Conservation (phyloP, 2,888 invertebrate genomes). For the Mechanitis mazaeus region DNA sequence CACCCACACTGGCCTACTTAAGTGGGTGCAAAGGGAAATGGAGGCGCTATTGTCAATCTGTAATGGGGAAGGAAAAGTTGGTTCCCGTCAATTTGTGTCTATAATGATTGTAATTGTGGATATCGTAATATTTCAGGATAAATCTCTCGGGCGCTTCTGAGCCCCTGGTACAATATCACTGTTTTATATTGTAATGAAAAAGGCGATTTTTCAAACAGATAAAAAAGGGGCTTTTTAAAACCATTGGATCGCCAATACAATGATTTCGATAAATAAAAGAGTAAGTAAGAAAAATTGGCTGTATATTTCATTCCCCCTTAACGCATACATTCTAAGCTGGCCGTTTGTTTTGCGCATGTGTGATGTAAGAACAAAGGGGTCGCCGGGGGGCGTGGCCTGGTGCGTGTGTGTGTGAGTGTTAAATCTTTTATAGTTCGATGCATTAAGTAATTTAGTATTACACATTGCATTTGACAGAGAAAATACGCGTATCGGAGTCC, state of each 20-base stretch:
- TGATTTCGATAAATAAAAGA: conserved; percentile 44
- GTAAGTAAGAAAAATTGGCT: conserved; percentile 62
- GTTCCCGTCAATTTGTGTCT: conserved; percentile 63
- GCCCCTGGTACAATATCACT: conserved; percentile 26
- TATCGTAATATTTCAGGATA: conserved; percentile 37
- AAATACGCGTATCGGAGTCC: conserved; percentile 14
- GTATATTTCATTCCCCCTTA: conserved; percentile 54
- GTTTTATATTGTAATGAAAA: conserved; percentile 15
- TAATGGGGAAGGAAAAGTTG: conserved; percentile 67
- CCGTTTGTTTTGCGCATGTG: conserved; percentile 50
- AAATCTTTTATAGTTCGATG: conserved; percentile 75
- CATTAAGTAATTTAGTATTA: conserved; percentile 75
- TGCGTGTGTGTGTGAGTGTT: conserved; percentile 43
- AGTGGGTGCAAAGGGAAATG: conserved; percentile 65
- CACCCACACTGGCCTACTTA: conserved; percentile 42
- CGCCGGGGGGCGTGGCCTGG: conserved; percentile 50
- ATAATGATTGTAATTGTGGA: conserved; percentile 67
- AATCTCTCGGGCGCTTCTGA: conserved; percentile 27
- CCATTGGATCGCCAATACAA: conserved; percentile 32
- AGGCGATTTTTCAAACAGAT: conserved; percentile 23
- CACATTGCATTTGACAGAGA: conserved; percentile 66
- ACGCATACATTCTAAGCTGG: conserved; percentile 38
- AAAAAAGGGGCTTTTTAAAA: conserved; percentile 27
- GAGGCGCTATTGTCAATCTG: conserved; percentile 63
- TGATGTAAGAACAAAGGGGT: conserved; percentile 54